Evolutionary conservation across 2,797 vertebrate genomes (phyloP).

Genomic region (Cichlasoma orientale): DNA sequence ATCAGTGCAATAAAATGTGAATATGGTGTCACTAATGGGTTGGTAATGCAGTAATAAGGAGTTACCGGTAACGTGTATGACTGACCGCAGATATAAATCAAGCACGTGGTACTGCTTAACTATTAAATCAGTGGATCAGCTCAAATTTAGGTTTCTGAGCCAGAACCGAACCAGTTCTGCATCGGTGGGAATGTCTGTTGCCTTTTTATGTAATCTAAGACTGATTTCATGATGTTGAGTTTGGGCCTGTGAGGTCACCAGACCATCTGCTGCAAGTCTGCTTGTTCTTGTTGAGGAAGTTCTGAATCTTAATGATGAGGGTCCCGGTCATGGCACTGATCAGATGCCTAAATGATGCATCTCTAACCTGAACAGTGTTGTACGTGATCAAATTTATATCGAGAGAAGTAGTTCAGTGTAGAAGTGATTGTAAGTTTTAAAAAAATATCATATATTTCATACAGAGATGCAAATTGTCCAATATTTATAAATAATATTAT

Average conservation of each 20-base stretch:
- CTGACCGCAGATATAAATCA: too few species aligned
- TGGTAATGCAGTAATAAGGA: neutral
- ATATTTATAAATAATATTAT: neutral
- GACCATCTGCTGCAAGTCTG: too few species aligned
- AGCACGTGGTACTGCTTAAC: too few species aligned
- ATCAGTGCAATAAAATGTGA: neutral
- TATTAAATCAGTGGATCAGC: too few species aligned
- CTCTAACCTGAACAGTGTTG: neutral
- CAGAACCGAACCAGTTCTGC: neutral
- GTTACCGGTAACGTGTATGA: neutral
- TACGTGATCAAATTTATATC: neutral
- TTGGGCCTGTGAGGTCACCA: too few species aligned
- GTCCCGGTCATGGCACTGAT: too few species aligned
- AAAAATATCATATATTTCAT: neutral
- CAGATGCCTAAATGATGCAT: too few species aligned
- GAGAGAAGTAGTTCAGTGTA: fast-evolving
- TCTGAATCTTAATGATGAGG: neutral
- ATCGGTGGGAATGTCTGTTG: neutral
- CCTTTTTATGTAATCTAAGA: neutral
- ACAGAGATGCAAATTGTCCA: neutral
- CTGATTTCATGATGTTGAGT: too few species aligned
- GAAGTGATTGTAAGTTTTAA: neutral
- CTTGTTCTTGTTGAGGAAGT: neutral
- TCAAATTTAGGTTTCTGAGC: neutral
- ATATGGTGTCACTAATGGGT: neutral